Evolutionary conservation across 2,797 vertebrate genomes (phyloP), one percentile per base, ranked within the genome.

Genomic region (Luscinia luscinia): DNA sequence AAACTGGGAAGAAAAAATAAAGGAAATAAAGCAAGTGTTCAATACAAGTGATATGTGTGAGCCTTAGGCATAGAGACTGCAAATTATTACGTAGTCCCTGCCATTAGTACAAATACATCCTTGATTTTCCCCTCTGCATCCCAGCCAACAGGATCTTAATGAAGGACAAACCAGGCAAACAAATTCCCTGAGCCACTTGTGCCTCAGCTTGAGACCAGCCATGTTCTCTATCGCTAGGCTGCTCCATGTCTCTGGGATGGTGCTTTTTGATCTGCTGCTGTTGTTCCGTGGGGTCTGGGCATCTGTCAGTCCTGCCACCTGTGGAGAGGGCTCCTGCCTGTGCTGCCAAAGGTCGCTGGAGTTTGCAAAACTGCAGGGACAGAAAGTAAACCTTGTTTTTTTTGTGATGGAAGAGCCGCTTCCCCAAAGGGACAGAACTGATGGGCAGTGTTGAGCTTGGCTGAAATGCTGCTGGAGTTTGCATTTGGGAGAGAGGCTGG

Each of bases 231-330:
- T n/a, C 3, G 3, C 62, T 28, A 66, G 15, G 19, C 27, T 8
- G 15, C 51, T 49, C 61, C 1, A 0, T 28, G 64, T 28, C 0
- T 1, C 27, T 27, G 38, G 1, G 4, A 5, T 7, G 43, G 51
- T 36, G 83, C 79, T 81, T 62, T 84, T 32, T 69, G 83, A 82
- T 57, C 48, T 13, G 0, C 78, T 89, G 84, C 69, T 72, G 64
- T 3, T 70, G 43, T 55, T 77, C 15, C 11, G 0, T 40, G 87
- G 62, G 80, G 22, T 81, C 77, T 87, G 87, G 79, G 51, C 66
- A 43, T 74, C 87, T 86, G 66, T 58, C 45, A 51, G 54, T 49
- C 36, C 43, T 41, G 61, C 62, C 14, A 32, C 76, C 74, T 61
- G 54, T 2, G 7, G n/a, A 12, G 9, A 52, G 38, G 75, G 80